A percentile compares a stretch with the other conserved stretches of the same genome.
These are phyloP conservation scores for Panopea generosa DNA, from an alignment of 2,888 invertebrate genomes.

Conservation along the genomic window DNA sequence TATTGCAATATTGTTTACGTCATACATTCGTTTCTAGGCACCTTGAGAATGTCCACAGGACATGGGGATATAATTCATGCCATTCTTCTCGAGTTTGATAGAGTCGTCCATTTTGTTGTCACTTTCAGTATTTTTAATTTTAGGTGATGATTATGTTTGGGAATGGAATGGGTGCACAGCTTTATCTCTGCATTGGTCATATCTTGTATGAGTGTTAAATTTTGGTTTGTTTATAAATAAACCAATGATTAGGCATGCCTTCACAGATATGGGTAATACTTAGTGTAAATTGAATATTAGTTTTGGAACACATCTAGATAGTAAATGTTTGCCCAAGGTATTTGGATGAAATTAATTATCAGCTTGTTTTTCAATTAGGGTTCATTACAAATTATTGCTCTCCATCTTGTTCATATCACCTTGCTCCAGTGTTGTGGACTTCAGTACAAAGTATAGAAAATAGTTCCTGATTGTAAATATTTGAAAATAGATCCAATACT, in stretches of 20 bases:
- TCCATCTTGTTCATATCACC: not conserved
- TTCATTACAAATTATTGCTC: not conserved
- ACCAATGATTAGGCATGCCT: conserved; percentile 52
- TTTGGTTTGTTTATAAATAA: conserved; percentile 28
- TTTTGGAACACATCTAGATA: conserved; percentile 28
- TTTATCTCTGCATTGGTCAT: conserved; percentile 16
- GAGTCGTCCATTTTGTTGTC: conserved; percentile 14
- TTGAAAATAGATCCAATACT: no score
- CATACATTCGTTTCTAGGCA: conserved; percentile 63
- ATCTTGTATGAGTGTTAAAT: conserved; percentile 34
- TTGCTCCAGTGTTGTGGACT: no score
- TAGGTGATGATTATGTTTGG: conserved; percentile 12
- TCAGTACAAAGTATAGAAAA: no score
- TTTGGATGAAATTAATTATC: conserved; percentile 1
- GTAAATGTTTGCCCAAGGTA: conserved; percentile 8
- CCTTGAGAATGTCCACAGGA: conserved; percentile 54
- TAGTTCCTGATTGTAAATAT: no score
- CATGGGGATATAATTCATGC: conserved; percentile 33
- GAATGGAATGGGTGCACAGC: no score
- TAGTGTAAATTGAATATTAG: conserved; percentile 17
- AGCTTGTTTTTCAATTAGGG: not conserved
- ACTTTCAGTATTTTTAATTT: conserved; percentile 19
- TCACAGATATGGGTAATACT: conserved; percentile 20
- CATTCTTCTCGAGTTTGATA: not conserved
- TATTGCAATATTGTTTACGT: conserved; percentile 61